Base-by-base conservation (phyloP, 2,888 invertebrate species). In the Drosophila mimetica region DNA sequence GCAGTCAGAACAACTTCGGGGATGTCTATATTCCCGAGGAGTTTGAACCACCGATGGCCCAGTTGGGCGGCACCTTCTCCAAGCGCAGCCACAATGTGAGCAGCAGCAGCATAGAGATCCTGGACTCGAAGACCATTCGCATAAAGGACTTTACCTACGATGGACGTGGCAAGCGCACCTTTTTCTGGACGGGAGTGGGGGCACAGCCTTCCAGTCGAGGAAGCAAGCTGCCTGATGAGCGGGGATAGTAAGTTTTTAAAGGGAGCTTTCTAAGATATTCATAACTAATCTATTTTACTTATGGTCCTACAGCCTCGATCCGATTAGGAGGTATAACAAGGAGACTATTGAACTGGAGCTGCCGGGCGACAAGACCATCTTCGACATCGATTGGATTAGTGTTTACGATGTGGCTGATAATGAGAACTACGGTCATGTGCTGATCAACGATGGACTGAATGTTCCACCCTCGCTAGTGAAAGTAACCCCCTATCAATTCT, bases 1-100 rank as follows among this genome's bases (percentile, higher is more conserved):
- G 95, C 79, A 95, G 94, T 88, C 96, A 97, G 93, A 97, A 96
- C 90, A 94, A 96, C 37, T 97, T 97, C 90, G 98, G 96, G 0
- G 98, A 98, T 90, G 95, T 97, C 54, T 96, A 95, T 90, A 94
- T 98, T 77, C 97, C 97, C 0, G 97, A 97, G 88, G 97, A 96
- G 76, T 97, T 98, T 91, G 96, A 97, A 88, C 95, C 97, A 13
- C 98, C 98, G 0, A 93, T 94, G 7, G 93, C 95, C 1, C 95
- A 95, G 79, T 92, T 93, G 46, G 90, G 91, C 37, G 92, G 92
- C 11, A 91, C 90, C 22, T 91, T 96, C 18, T 93, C 94, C 0
- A 93, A 93, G 66, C 93, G 94, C 74, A 93, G 93, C 4, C 94
- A 95, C 85, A 94, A 94, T 8, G 94, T 96, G 5, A 93, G 94